Conservation (phyloP, 1,140 invertebrate genomes). For the Megalopta genalis region DNA sequence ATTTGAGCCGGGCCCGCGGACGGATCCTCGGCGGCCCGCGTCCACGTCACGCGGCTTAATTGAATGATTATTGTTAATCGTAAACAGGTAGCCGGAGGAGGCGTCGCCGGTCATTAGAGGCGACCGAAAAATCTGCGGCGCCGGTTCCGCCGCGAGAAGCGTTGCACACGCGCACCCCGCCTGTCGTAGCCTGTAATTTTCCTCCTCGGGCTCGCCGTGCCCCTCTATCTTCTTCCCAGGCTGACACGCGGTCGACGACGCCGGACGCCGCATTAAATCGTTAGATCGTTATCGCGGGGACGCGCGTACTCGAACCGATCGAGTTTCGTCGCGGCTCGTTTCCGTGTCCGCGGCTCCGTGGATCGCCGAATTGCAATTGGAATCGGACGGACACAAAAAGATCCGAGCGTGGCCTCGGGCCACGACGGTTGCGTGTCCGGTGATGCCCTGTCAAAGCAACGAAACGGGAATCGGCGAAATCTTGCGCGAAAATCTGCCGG, state of each 20-base stretch:
- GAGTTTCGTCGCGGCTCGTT: no score
- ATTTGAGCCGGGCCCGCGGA: background rate
- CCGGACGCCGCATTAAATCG: no score
- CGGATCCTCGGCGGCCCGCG: constrained; percentile 24
- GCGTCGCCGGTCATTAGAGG: constrained; percentile 47
- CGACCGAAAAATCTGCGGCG: constrained; percentile 52
- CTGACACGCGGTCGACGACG: background rate
- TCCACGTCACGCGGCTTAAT: constrained; percentile 67
- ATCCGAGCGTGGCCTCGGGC: background rate
- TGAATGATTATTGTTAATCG: constrained; percentile 70
- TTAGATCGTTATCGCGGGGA: no score
- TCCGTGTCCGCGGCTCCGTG: background rate
- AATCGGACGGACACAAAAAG: background rate
- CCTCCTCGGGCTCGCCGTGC: constrained; percentile 25
- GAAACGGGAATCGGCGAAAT: constrained; percentile 1
- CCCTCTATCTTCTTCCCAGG: background rate
- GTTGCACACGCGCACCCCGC: constrained; percentile 17
- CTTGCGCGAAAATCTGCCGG: background rate
- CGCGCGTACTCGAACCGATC: no score
- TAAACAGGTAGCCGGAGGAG: constrained; percentile 57
- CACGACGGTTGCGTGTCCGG: constrained; percentile 19
- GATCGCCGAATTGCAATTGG: background rate
- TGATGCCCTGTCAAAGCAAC: constrained; percentile 13
- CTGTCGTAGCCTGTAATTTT: constrained; percentile 67
- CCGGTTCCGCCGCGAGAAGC: constrained; percentile 34